Conservation (phyloP, 2,888 invertebrate genomes). For the Tetanocera ferruginea region DNA sequence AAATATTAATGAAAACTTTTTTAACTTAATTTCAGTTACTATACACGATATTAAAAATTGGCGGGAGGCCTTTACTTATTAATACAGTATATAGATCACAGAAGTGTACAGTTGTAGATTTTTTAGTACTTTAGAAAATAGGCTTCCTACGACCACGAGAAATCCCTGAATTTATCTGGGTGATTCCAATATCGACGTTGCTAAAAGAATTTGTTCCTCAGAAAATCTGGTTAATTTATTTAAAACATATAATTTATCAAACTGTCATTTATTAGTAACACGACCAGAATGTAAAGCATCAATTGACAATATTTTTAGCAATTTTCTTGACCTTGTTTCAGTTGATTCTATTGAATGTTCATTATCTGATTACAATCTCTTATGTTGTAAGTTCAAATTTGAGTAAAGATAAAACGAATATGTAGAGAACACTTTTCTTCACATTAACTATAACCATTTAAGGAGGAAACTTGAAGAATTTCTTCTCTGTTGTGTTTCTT, state of each 20-base stretch:
- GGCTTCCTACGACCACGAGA: not conserved
- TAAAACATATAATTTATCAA: not conserved
- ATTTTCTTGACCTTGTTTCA: not conserved
- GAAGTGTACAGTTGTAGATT: not conserved
- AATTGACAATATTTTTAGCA: slow-evolving; percentile 28
- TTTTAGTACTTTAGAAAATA: not conserved
- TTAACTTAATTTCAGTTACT: slow-evolving; percentile 6
- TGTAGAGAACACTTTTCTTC: not conserved
- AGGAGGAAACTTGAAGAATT: not conserved
- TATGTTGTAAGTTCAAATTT: slow-evolving; percentile 15
- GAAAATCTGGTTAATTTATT: not conserved
- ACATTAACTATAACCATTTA: not conserved
- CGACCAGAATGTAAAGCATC: slow-evolving; percentile 21
- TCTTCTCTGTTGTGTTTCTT: not conserved
- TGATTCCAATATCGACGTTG: slow-evolving; percentile 32
- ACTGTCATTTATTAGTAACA: slow-evolving; percentile 30
- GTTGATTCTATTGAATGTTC: slow-evolving; percentile 10
- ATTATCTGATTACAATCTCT: slow-evolving; percentile 29
- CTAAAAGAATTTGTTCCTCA: not conserved
- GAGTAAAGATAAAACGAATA: not conserved
- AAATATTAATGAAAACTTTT: too few relatives aligned
- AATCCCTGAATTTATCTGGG: slow-evolving; percentile 21
- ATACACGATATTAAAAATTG: slow-evolving; percentile 7
- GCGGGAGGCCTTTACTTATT: slow-evolving; percentile 8
- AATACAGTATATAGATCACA: slow-evolving; percentile 22